Evolutionary conservation across 2,113 vertebrate species (phyloP), one percentile per base, ranked within the genome.

Genomic region (Syngnathus floridae): DNA sequence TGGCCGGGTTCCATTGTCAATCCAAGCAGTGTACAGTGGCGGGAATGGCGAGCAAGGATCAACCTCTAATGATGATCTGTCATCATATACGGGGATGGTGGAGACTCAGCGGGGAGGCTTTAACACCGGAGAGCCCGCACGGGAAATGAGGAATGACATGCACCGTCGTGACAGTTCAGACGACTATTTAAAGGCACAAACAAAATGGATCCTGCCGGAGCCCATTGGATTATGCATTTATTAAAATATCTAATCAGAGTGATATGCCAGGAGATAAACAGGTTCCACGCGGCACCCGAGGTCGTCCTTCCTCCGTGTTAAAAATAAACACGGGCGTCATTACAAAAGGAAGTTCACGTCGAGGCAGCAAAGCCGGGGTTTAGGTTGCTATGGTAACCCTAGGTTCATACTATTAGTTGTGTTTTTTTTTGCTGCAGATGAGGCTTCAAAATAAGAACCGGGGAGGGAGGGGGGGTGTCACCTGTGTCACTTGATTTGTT

Each of bases 301-400:
- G 67, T 80, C 71, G 76, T 79, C 76, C 65, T 73, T 79, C 76
- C 65, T 73, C 58, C 35, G 61, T 4, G 73, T 61, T 86, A 84
- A 84, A 86, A 88, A 88, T 88, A 86, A 81, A 66, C 40, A 59
- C 4, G 9, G 66, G 51, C 69, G 63, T 80, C 73, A 75, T 74
- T 79, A 71, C 60, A 65, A 64, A 31, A 72, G 77, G 67, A 84
- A 79, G 73, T 86, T 87, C 83, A 78, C 82, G 75, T 78, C 71
- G 56, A 73, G 74, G 67, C 65, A 84, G 74, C 73, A 13, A 56
- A 76, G 78, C 75, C 79, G 62, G 56, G 78, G 71, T 83, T 89
- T 77, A 62, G 79, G 88, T 91, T 92, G 88, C 89, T 82, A 90
- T 90, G 86, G 89, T 88, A 91, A 91, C 88, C 75, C 70, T 80